A percentile compares a stretch with the other conserved stretches of the same genome.
Conservation (phyloP, 2,888 invertebrate species). For the Scaptomyza flava region DNA sequence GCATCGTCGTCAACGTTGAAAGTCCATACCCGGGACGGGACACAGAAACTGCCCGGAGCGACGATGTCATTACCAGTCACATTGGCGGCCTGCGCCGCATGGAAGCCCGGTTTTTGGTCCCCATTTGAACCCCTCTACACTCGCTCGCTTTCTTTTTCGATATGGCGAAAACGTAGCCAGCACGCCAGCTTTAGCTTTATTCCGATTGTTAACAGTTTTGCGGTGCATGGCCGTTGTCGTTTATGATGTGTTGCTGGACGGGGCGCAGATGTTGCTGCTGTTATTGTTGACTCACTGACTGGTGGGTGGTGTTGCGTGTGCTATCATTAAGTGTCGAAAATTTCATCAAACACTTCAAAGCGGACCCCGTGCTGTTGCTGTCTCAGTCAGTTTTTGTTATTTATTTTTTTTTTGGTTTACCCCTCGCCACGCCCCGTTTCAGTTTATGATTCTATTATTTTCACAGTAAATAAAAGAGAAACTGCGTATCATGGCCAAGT, state of each 20-base stretch:
- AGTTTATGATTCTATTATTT: constrained; percentile 78
- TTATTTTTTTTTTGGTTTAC: neutral
- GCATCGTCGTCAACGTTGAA: constrained; percentile 34
- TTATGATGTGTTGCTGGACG: constrained; percentile 71
- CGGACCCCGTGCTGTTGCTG: constrained; percentile 58
- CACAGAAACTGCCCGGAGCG: constrained; percentile 38
- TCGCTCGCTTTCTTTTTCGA: neutral
- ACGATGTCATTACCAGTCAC: constrained; percentile 61
- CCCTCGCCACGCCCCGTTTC: constrained; percentile 60
- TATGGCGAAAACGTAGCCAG: constrained; percentile 14
- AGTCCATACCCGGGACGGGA: constrained; percentile 38
- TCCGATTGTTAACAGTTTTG: constrained; percentile 75
- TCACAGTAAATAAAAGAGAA: constrained; percentile 80
- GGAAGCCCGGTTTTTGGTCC: neutral
- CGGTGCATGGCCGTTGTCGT: constrained; percentile 77
- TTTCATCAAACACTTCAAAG: constrained; percentile 81
- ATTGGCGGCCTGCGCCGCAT: constrained; percentile 43
- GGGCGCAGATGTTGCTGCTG: constrained; percentile 10
- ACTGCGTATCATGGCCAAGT: constrained; percentile 79
- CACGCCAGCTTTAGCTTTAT: constrained; percentile 51
- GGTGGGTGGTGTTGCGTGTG: constrained; percentile 60
- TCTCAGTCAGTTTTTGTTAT: too few relatives aligned
- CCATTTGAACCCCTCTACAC: too few relatives aligned
- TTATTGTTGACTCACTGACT: constrained; percentile 21
- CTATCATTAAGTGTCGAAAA: constrained; percentile 81